These are phyloP conservation scores for Drosophila pseudoananassae DNA, from an alignment of 1,140 invertebrate genomes.

Conservation along the genomic window DNA sequence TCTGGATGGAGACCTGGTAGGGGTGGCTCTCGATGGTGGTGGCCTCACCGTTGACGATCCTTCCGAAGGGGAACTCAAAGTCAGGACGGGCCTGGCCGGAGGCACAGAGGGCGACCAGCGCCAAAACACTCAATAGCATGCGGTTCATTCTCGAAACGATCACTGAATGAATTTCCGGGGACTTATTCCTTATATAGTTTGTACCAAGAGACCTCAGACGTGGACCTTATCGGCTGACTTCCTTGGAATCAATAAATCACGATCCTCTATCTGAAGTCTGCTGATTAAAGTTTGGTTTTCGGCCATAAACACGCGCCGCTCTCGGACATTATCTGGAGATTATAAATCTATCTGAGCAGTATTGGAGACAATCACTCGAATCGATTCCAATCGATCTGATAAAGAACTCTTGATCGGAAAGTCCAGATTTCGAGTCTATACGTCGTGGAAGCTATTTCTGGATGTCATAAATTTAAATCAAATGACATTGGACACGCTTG, in stretches of 20 bases:
- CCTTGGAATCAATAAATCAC: conserved; percentile 50
- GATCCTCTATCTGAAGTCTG: conserved; percentile 36
- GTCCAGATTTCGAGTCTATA: not conserved
- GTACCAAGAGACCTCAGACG: not conserved
- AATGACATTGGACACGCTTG: not conserved
- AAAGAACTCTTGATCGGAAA: not conserved
- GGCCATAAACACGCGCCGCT: conserved; percentile 28
- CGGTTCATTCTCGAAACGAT: conserved; percentile 58
- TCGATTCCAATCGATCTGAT: not conserved
- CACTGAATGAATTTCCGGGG: conserved; percentile 15
- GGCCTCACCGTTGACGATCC: conserved; percentile 62
- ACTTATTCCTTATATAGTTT: conserved; percentile 41
- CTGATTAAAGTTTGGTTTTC: conserved; percentile 30
- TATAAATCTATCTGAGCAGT: conserved; percentile 28
- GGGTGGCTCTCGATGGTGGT: conserved; percentile 56
- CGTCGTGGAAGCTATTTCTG: conserved; percentile 5
- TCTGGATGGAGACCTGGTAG: conserved; percentile 72
- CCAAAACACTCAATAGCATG: conserved; percentile 43
- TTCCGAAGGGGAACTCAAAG: conserved; percentile 58
- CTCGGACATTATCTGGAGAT: conserved; percentile 11
- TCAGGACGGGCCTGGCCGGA: conserved; percentile 39
- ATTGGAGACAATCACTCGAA: conserved; percentile 1
- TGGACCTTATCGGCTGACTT: conserved; percentile 34
- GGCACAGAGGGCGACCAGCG: conserved; percentile 43
- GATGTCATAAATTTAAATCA: not conserved